Conservation (phyloP, 2,797 vertebrate species). For the Sebastolobus altivelis region DNA sequence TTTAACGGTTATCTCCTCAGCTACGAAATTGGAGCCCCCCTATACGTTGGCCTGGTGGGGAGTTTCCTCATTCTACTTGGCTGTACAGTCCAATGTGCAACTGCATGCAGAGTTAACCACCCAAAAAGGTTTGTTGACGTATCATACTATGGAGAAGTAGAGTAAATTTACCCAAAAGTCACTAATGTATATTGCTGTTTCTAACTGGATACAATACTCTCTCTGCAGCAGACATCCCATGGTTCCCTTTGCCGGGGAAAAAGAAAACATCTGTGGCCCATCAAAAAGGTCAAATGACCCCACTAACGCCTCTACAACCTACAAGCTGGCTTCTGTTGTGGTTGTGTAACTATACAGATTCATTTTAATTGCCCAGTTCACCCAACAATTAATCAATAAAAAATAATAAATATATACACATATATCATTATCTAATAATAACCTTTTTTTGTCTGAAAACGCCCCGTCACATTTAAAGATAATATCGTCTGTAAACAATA, state of each 20-base stretch:
- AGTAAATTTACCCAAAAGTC: not conserved
- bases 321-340: conserved; percentile 17
- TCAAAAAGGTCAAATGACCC: not conserved
- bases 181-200: not conserved
- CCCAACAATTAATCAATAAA: not conserved
- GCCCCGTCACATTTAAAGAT: no score
- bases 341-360: conserved; percentile 6
- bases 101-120: conserved; percentile 12
- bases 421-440: not conserved
- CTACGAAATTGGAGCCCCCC: conserved; percentile 45
- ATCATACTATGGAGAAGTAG: no score
- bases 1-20: not conserved
- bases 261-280: not conserved
- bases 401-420: not conserved
- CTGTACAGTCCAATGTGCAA: conserved; percentile 25
- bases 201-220: not conserved
- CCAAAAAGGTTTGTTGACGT: conserved; percentile 33
- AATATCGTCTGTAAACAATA: no score
- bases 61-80: conserved; percentile 47
- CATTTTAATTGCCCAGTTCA: not conserved
- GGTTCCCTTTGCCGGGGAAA: not conserved
- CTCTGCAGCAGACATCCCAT: not conserved
- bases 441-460: no score
- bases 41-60: conserved; percentile 54
- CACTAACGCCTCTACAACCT: not conserved